phyloP scores from a whole-genome alignment of 2,113 vertebrate genomes.

The Osmerus eperlanus region DNA sequence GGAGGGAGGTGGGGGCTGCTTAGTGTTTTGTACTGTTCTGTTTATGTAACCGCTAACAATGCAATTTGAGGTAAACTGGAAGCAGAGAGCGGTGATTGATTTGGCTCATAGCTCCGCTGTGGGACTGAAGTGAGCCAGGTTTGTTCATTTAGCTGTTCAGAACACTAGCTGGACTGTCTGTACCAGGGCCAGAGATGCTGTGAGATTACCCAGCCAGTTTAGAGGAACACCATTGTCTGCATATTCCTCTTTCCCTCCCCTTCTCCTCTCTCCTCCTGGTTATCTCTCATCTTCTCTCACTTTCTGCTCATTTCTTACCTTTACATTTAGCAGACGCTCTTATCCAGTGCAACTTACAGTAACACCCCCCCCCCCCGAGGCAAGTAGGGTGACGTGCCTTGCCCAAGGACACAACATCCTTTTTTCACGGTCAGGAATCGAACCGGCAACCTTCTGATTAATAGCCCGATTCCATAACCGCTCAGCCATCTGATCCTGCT shows the following conservation, averaged over 20 bases:
- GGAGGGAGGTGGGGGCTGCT: background rate
- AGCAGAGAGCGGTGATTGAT: conserved; percentile 19
- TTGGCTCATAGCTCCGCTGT: conserved; percentile 12
- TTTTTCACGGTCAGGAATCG: no score
- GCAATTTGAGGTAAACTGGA: conserved; percentile 18
- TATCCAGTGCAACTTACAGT: no score
- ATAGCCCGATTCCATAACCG: no score
- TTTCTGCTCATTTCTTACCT: background rate
- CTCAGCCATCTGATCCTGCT: no score
- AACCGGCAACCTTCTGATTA: no score
- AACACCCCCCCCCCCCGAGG: no score
- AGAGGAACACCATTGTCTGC: background rate
- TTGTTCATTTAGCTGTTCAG: background rate
- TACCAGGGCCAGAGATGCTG: background rate
- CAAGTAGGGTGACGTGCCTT: no score
- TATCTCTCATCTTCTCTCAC: conserved; percentile 3
- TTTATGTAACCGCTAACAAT: conserved; percentile 36
- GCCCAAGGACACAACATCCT: no score
- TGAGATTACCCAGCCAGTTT: background rate
- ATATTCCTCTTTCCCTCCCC: background rate
- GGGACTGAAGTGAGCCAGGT: conserved; percentile 11
- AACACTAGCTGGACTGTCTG: background rate
- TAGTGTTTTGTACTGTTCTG: conserved; percentile 16
- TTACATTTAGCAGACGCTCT: no score
- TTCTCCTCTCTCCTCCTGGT: background rate